These are phyloP conservation scores for Salmo trutta DNA, from an alignment of 2,797 vertebrate species.

Conservation along the genomic window DNA sequence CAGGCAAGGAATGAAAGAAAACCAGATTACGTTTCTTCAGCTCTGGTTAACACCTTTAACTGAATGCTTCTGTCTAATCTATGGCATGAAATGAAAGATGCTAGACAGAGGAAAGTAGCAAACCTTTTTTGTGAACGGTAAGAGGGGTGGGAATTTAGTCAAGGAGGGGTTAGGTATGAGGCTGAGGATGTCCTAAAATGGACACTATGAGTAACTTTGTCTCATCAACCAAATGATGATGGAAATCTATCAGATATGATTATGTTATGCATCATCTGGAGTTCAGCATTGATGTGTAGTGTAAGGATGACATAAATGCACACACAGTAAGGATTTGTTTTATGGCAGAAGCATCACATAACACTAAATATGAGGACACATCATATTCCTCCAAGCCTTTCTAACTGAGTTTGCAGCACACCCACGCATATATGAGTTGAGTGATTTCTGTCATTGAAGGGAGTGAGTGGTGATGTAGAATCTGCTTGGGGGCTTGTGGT, in stretches of 20 bases:
- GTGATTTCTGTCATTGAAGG: background rate
- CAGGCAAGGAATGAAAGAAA: constrained; percentile 21
- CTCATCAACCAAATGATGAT: background rate
- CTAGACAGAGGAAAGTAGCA: no score
- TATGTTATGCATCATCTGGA: background rate
- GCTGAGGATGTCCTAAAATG: background rate
- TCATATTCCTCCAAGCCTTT: background rate
- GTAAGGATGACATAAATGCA: background rate
- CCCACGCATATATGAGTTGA: background rate
- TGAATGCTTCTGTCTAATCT: no score
- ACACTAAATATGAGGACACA: background rate
- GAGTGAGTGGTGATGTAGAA: background rate
- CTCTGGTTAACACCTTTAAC: constrained; percentile 11
- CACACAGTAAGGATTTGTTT: background rate
- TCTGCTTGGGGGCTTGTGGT: background rate
- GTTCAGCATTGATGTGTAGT: no score
- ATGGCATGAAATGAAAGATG: no score
- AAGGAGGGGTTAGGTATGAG: background rate
- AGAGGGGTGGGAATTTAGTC: background rate
- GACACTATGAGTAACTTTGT: background rate
- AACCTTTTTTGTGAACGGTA: background rate
- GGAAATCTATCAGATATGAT: background rate
- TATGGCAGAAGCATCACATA: background rate
- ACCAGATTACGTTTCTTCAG: constrained; percentile 58
- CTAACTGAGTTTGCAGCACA: background rate